phyloP scores from a whole-genome alignment of 2,113 vertebrate species.

The Azemiops feae region DNA sequence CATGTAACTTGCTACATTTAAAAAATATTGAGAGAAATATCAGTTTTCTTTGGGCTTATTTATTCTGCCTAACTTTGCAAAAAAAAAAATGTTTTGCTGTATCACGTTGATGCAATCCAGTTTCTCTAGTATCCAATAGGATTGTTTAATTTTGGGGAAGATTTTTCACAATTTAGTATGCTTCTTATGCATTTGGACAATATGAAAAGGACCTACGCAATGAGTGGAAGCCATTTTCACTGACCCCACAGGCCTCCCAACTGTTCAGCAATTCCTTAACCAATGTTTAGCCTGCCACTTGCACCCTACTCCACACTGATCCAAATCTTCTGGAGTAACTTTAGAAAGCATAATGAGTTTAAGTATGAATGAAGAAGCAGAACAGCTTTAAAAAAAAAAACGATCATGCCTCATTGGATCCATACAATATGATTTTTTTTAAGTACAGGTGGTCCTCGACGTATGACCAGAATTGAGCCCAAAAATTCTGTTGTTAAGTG shows the following conservation, averaged over 20 bases:
- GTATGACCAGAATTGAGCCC: background rate
- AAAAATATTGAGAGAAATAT: background rate
- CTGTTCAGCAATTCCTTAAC: background rate
- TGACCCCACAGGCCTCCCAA: background rate
- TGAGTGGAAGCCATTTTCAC: background rate
- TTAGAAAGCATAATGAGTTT: background rate
- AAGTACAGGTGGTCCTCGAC: background rate
- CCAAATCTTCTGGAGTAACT: background rate
- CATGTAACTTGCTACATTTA: background rate
- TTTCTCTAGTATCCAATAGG: background rate
- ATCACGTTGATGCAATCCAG: background rate
- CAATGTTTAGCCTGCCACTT: too few species aligned
- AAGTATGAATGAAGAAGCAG: background rate
- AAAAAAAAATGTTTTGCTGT: background rate
- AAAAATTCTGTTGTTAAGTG: background rate
- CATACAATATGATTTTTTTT: background rate
- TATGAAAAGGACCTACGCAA: too few species aligned
- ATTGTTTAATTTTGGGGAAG: background rate
- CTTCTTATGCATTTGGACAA: background rate
- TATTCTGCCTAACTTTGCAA: background rate
- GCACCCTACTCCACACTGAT: background rate
- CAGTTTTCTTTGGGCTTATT: background rate
- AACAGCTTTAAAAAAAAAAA: background rate
- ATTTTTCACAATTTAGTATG: background rate
- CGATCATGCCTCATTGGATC: background rate